A percentile compares a stretch with the other conserved stretches of the same genome.
Conservation (phyloP, 2,888 invertebrate genomes). For the Lathronympha strigana region DNA sequence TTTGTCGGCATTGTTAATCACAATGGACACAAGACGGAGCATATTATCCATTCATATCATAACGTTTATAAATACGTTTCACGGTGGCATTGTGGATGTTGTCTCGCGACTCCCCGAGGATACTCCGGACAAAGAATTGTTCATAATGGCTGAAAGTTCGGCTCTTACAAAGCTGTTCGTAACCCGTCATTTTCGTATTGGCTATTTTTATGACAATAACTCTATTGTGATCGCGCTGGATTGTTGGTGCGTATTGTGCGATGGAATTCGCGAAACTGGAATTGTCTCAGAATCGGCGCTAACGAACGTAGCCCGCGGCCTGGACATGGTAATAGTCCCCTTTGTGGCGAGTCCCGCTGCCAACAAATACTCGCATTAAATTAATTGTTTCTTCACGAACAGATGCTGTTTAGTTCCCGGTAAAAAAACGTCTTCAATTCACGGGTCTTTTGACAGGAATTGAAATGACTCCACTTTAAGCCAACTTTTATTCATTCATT, state of each 20-base stretch:
- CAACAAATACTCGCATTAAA: slow-evolving; percentile 43
- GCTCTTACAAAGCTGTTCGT: slow-evolving; percentile 70
- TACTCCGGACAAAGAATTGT: slow-evolving; percentile 74
- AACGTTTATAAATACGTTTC: slow-evolving; percentile 80
- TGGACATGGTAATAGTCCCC: slow-evolving; percentile 48
- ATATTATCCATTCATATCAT: slow-evolving; percentile 82
- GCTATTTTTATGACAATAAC: slow-evolving; percentile 82
- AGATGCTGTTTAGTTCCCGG: slow-evolving; percentile 36
- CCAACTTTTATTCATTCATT: neutral
- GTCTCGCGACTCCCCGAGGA: slow-evolving; percentile 78
- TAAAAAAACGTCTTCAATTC: slow-evolving; percentile 17
- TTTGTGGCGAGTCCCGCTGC: slow-evolving; percentile 38
- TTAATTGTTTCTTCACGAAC: slow-evolving; percentile 43
- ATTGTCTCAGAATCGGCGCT: slow-evolving; percentile 74
- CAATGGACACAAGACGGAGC: slow-evolving; percentile 66
- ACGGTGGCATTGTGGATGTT: slow-evolving; percentile 75
- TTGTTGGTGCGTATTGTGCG: slow-evolving; percentile 70
- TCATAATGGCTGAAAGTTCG: slow-evolving; percentile 76
- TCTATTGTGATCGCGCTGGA: slow-evolving; percentile 68
- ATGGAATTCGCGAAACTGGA: slow-evolving; percentile 79
- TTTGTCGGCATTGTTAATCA: slow-evolving; percentile 58
- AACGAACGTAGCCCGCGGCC: slow-evolving; percentile 68
- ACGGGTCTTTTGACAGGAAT: too few species aligned
- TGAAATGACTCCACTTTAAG: slow-evolving; percentile 9
- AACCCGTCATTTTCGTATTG: slow-evolving; percentile 84